Percentiles rank a stretch among this genome's conserved stretches.
phyloP scores from a whole-genome alignment of 1,140 invertebrate species.

The Phthorimaea operculella region DNA sequence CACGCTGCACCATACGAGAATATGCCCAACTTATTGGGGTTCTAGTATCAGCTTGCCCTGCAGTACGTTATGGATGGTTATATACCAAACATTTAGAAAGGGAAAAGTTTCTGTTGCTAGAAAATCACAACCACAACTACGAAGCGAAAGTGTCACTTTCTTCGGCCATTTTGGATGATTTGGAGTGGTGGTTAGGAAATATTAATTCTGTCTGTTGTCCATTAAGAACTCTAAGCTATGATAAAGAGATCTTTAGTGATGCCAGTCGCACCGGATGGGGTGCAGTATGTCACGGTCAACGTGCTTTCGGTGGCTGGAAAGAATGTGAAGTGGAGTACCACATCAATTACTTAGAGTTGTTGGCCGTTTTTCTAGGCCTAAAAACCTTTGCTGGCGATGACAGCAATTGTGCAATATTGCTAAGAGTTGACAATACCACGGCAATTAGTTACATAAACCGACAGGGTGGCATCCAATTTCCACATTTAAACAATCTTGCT shows the following conservation, averaged over 20 bases:
- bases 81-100: conserved; percentile 17
- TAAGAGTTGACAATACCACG: neutral
- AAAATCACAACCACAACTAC: neutral
- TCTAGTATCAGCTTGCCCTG: conserved; percentile 14
- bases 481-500: conserved; percentile 2
- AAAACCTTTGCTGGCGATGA: neutral
- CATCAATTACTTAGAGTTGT: conserved; percentile 3
- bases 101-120: neutral
- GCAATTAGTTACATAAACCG: too few species aligned
- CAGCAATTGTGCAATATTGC: neutral
- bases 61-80: conserved; percentile 16
- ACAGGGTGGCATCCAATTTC: conserved; percentile 4
- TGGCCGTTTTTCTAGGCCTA: neutral
- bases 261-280: too few species aligned
- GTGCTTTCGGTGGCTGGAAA: neutral
- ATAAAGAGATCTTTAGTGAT: neutral
- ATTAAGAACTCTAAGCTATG: neutral
- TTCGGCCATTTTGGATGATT: conserved; percentile 4
- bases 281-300: neutral
- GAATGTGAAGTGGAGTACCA: neutral
- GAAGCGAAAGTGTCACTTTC: conserved; percentile 10
- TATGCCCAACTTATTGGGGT: conserved; percentile 14
- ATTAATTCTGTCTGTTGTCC: neutral
- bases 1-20: conserved; percentile 11
- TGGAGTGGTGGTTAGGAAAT: neutral